Evolutionary conservation across 2,797 vertebrate species (phyloP).

Genomic region (Crocidura indochinensis): DNA sequence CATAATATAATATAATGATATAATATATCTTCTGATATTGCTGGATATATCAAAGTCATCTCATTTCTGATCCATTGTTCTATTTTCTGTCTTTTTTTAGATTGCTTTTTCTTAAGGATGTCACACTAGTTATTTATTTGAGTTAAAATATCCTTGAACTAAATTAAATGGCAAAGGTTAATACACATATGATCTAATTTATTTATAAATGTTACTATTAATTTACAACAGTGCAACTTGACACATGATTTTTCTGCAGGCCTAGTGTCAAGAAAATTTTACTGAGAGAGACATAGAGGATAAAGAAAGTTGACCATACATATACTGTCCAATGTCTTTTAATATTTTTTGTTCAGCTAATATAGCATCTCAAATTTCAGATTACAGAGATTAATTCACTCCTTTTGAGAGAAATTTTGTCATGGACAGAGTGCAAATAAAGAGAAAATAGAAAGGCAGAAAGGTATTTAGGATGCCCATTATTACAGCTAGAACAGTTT

Average conservation of each 20-base stretch:
- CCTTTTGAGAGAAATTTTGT: neutral
- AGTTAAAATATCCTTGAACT: slow-evolving; percentile 6
- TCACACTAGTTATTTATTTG: slow-evolving; percentile 19
- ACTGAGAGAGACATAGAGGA: neutral
- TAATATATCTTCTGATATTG: neutral
- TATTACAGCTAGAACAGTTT: neutral
- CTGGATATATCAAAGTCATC: neutral
- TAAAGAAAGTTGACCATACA: neutral
- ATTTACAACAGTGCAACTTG: neutral
- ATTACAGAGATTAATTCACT: neutral
- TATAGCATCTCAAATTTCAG: neutral
- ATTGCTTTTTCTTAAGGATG: neutral
- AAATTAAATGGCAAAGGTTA: slow-evolving; percentile 46
- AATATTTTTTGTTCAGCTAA: slow-evolving; percentile 2
- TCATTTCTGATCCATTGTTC: slow-evolving; percentile 7
- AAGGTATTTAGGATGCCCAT: neutral
- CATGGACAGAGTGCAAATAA: neutral
- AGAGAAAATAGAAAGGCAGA: neutral
- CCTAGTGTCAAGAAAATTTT: neutral
- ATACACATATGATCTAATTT: slow-evolving; percentile 32
- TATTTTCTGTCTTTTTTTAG: slow-evolving; percentile 31
- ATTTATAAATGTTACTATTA: slow-evolving; percentile 38
- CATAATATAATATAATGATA: no score
- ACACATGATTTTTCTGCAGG: neutral
- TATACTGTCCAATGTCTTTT: neutral